These are phyloP conservation scores for Lemur catta DNA, from an alignment of 2,797 vertebrate species.

Conservation along the genomic window DNA sequence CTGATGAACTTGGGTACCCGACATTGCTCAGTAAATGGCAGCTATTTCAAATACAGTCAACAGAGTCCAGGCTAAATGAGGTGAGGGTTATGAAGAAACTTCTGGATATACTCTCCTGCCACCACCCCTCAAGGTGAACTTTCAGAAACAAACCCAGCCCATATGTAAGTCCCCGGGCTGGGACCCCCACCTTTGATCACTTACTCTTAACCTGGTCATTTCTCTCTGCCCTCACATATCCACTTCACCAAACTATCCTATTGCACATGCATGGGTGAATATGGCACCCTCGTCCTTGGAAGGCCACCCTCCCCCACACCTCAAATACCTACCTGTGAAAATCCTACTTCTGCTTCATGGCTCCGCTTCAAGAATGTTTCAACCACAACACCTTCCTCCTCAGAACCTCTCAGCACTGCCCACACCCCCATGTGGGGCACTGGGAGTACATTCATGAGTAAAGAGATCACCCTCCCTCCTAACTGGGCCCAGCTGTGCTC, in stretches of 20 bases:
- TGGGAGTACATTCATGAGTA: not conserved
- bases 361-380: not conserved
- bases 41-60: not conserved
- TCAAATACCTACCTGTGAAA: not conserved
- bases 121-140: not conserved
- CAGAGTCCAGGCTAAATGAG: not conserved
- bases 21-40: not conserved
- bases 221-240: not conserved
- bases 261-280: too few relatives aligned
- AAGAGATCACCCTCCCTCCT: not conserved
- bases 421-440: not conserved
- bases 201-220: not conserved
- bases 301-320: not conserved
- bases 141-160: not conserved
- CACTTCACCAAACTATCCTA: not conserved
- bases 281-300: not conserved
- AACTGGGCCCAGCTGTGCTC: not conserved
- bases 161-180: rapidly evolving
- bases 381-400: too few relatives aligned
- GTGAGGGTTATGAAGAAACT: not conserved
- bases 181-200: not conserved
- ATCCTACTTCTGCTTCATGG: not conserved
- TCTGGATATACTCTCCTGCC: not conserved
- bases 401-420: not conserved
- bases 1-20: not conserved